Conservation (phyloP, 2,113 vertebrate species). For the Petromus typicus region DNA sequence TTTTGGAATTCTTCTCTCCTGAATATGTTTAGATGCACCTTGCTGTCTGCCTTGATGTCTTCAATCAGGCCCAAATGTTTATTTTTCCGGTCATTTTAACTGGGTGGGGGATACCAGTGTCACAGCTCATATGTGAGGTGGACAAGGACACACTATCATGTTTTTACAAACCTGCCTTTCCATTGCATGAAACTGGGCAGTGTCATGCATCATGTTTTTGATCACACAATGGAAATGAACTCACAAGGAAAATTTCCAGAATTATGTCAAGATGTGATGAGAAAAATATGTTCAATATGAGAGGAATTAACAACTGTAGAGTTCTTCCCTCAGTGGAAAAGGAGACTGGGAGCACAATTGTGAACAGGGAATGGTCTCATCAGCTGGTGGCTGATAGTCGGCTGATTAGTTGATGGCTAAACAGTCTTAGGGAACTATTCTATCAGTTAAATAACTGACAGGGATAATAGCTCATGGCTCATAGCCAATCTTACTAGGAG, state of each 20-base stretch:
- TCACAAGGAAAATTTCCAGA: not conserved
- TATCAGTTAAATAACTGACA: too few relatives aligned
- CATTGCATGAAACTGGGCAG: not conserved
- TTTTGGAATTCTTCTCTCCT: not conserved
- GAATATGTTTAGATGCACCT: not conserved
- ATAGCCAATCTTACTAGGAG: too few relatives aligned
- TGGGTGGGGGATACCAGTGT: not conserved
- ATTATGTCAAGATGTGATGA: not conserved
- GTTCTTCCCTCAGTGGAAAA: too few relatives aligned
- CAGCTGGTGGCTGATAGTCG: too few relatives aligned
- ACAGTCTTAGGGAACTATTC: too few relatives aligned
- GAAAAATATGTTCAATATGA: not conserved
- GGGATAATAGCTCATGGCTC: too few relatives aligned
- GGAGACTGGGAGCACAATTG: too few relatives aligned
- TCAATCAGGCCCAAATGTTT: not conserved
- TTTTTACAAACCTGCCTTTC: not conserved
- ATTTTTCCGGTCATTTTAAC: not conserved
- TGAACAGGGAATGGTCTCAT: too few relatives aligned
- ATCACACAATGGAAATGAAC: not conserved
- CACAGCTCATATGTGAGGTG: not conserved
- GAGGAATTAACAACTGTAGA: not conserved
- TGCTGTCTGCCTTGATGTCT: too few relatives aligned
- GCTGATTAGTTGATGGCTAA: too few relatives aligned
- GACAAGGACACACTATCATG: not conserved
- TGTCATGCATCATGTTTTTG: not conserved